These are phyloP conservation scores for Eupeodes latifasciatus DNA, from an alignment of 2,888 invertebrate genomes.

Conservation along the genomic window DNA sequence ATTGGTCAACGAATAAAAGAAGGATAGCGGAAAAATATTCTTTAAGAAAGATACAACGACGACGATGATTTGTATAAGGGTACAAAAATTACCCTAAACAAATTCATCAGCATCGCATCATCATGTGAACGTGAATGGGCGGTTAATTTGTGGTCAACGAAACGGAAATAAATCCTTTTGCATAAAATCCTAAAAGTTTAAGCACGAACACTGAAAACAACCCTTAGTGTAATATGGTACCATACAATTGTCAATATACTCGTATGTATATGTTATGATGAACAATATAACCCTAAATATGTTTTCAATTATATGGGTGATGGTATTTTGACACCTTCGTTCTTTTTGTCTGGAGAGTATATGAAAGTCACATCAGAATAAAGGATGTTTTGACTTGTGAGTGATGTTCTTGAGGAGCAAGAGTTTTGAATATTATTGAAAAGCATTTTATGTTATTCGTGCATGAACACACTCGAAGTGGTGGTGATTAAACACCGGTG, in stretches of 20 bases:
- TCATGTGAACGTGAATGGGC: constrained; percentile 68
- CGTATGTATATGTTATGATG: not conserved
- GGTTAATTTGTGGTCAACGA: constrained; percentile 75
- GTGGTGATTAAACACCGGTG: constrained; percentile 55
- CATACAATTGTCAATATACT: constrained; percentile 37
- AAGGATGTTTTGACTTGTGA: not conserved
- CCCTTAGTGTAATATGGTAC: constrained; percentile 67
- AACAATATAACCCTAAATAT: constrained; percentile 35
- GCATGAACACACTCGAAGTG: constrained; percentile 72
- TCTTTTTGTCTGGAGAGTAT: constrained; percentile 10
- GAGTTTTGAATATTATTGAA: constrained; percentile 58
- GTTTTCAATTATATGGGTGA: constrained; percentile 25
- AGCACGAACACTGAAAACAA: constrained; percentile 64
- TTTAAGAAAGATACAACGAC: constrained; percentile 59
- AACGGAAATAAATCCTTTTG: constrained; percentile 75
- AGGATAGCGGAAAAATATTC: constrained; percentile 50
- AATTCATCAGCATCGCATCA: constrained; percentile 4
- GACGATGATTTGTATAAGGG: not conserved
- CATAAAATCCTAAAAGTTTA: constrained; percentile 65
- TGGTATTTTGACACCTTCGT: constrained; percentile 60
- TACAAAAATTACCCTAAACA: constrained; percentile 72
- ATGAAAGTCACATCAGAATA: constrained; percentile 8
- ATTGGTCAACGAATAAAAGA: constrained; percentile 44
- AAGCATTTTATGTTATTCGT: constrained; percentile 61
- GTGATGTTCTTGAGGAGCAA: constrained; percentile 12